These are phyloP conservation scores for Diarsia dahlii DNA, from an alignment of 2,888 invertebrate genomes.

Conservation along the genomic window DNA sequence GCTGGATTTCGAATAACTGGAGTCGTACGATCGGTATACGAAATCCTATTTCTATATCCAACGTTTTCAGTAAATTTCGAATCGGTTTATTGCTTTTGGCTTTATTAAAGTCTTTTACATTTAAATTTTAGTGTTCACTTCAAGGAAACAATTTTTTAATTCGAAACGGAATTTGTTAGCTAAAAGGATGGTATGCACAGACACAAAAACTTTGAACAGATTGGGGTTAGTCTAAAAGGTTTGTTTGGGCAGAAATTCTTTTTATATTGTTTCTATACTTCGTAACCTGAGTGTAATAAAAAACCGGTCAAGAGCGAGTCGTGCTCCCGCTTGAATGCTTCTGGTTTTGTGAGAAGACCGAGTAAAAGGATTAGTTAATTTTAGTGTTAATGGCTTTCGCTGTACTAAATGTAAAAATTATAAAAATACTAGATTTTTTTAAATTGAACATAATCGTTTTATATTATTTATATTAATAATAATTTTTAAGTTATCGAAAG, in stretches of 20 bases:
- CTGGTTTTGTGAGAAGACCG: too few relatives aligned
- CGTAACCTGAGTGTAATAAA: neutral
- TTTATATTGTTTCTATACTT: neutral
- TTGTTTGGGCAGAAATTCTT: conserved; percentile 26
- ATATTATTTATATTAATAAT: too few relatives aligned
- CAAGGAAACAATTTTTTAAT: conserved; percentile 55
- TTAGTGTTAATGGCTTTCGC: too few relatives aligned
- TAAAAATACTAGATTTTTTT: too few relatives aligned
- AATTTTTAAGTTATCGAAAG: too few relatives aligned
- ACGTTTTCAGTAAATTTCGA: conserved; percentile 18
- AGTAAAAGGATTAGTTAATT: too few relatives aligned
- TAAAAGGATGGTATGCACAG: conserved; percentile 53
- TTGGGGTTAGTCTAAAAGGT: conserved; percentile 31
- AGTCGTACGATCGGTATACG: neutral
- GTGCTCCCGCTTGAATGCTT: too few relatives aligned
- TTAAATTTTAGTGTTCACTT: conserved; percentile 28
- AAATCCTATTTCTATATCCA: conserved; percentile 15
- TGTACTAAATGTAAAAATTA: too few relatives aligned
- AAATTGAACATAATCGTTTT: too few relatives aligned
- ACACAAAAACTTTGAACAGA: conserved; percentile 42
- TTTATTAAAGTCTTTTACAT: conserved; percentile 23
- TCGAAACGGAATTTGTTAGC: conserved; percentile 47
- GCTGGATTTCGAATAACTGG: conserved; percentile 13
- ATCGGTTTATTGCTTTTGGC: conserved; percentile 21
- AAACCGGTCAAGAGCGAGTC: too few relatives aligned